These are phyloP conservation scores for Typhlomys cinereus DNA, from an alignment of 2,113 vertebrate species.

Conservation along the genomic window DNA sequence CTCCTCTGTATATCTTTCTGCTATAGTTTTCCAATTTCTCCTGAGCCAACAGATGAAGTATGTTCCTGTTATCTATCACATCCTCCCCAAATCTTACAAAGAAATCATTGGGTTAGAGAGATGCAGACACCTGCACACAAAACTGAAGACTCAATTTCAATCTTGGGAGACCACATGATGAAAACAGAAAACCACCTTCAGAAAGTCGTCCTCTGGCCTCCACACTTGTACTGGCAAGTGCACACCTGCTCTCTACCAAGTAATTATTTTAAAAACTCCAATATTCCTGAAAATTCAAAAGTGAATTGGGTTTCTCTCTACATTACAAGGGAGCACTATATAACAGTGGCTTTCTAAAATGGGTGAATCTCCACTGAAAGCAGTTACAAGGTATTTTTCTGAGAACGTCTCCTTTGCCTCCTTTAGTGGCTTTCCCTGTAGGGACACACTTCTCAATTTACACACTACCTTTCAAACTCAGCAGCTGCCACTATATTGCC, in stretches of 20 bases:
- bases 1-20: neutral
- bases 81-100: neutral
- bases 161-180: too few relatives aligned
- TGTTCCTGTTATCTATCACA: neutral
- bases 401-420: neutral
- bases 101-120: too few relatives aligned
- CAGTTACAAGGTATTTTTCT: neutral
- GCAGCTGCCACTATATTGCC: neutral
- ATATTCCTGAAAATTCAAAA: constrained; percentile 33
- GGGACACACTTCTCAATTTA: neutral
- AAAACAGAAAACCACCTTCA: too few relatives aligned
- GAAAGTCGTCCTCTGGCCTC: too few relatives aligned
- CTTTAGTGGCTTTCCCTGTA: neutral
- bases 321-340: neutral
- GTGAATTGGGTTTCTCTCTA: neutral
- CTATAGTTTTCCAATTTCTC: neutral
- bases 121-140: too few relatives aligned
- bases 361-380: neutral
- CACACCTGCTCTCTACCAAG: too few relatives aligned
- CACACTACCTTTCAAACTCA: neutral
- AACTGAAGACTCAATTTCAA: too few relatives aligned
- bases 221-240: too few relatives aligned
- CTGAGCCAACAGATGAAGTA: neutral
- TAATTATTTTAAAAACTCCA: too few relatives aligned
- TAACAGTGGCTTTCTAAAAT: constrained; percentile 24